A percentile compares a stretch with the other conserved stretches of the same genome.
These are phyloP conservation scores for Ceyx erithaca DNA, from an alignment of 2,797 vertebrate genomes.

Conservation along the genomic window DNA sequence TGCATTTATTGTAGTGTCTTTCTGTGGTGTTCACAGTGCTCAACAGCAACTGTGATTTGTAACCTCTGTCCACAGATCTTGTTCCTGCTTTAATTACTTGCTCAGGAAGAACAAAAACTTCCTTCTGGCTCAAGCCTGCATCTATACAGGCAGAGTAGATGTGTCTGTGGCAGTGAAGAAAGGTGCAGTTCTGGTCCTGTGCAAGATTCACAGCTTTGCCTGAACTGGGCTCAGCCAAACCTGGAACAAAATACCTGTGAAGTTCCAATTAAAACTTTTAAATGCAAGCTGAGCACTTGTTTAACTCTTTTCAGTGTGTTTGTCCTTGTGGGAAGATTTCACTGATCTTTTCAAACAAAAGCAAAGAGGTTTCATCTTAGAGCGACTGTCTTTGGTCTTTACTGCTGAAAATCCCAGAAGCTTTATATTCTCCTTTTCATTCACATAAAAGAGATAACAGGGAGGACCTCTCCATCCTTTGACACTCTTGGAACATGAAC, in stretches of 20 bases:
- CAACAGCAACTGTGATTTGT: not conserved
- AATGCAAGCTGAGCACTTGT: not conserved
- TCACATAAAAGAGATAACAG: not conserved
- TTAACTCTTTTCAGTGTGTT: not conserved
- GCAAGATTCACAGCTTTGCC: not conserved
- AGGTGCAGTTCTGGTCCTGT: not conserved
- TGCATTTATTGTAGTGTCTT: not conserved
- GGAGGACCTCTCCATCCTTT: not conserved
- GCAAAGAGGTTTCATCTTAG: not conserved
- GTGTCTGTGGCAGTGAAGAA: not conserved
- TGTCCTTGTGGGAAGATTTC: slow-evolving; percentile 13
- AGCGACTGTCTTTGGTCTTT: not conserved
- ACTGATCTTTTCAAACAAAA: slow-evolving; percentile 20
- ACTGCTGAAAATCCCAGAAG: slow-evolving; percentile 9
- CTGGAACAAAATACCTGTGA: not conserved
- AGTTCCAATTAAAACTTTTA: not conserved
- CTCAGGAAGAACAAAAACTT: not conserved
- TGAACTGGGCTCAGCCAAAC: not conserved
- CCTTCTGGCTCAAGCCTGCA: not conserved
- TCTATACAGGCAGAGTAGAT: not conserved
- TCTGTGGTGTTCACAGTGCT: not conserved
- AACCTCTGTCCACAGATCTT: not conserved
- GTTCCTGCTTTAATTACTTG: not conserved
- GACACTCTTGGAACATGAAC: not conserved
- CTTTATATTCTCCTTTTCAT: not conserved